phyloP scores from a whole-genome alignment of 2,113 vertebrate genomes.

The Apistogramma diplotaenia region DNA sequence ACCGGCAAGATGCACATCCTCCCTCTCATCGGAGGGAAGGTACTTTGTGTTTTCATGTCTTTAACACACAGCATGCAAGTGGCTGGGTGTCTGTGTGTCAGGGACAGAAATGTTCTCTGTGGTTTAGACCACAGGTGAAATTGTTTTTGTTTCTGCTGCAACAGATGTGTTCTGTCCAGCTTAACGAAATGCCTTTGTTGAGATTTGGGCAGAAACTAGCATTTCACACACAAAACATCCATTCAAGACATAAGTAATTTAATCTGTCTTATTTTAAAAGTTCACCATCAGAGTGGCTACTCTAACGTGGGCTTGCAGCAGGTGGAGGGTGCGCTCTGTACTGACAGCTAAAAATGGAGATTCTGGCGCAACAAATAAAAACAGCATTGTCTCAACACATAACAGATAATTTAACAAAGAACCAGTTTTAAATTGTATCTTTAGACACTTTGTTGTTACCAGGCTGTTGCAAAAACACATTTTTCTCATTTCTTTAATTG shows the following conservation, averaged over 20 bases:
- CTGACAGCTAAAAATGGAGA: background rate
- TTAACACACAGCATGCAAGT: background rate
- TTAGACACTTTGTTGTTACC: background rate
- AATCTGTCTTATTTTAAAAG: background rate
- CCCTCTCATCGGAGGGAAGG: constrained; percentile 96
- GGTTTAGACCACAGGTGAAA: background rate
- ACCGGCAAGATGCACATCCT: constrained; percentile 97
- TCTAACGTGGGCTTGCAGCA: background rate
- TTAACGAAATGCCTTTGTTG: background rate
- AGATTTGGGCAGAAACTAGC: background rate
- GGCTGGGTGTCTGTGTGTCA: background rate
- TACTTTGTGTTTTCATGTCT: constrained; percentile 51
- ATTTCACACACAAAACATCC: background rate
- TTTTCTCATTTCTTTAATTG: background rate
- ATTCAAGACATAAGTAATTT: background rate
- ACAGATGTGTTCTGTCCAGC: background rate
- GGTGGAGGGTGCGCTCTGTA: background rate
- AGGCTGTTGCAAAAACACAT: background rate
- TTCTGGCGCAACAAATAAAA: no score
- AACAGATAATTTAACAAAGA: background rate
- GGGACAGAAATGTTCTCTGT: background rate
- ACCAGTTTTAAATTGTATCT: background rate
- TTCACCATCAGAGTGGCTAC: background rate
- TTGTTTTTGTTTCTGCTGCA: background rate
- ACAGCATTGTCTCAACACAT: no score